Percentiles rank a stretch among this genome's conserved stretches.
Evolutionary conservation across 2,888 invertebrate species (phyloP).

Genomic region (Calameuta pallipes): DNA sequence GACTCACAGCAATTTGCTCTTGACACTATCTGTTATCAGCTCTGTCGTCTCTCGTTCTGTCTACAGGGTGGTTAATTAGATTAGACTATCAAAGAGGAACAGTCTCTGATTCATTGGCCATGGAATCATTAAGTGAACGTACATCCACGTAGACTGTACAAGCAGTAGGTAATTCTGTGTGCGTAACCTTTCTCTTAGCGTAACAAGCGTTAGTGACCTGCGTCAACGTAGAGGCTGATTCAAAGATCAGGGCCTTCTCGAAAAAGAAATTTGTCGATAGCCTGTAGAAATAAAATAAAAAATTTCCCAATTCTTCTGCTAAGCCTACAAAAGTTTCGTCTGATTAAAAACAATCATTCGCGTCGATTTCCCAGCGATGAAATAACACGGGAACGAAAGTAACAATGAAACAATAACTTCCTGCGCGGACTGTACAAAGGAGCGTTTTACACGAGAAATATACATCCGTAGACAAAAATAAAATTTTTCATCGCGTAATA

Average conservation of each 20-base stretch:
- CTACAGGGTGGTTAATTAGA: background rate
- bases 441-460: background rate
- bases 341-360: background rate
- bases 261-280: background rate
- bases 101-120: background rate
- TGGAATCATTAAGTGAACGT: background rate
- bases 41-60: background rate
- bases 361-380: background rate
- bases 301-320: background rate
- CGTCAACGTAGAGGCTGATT: background rate
- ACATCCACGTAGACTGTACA: background rate
- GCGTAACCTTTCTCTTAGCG: background rate
- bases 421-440: background rate
- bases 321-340: background rate
- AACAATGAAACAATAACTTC: background rate
- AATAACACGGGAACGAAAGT: background rate
- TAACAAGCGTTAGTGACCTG: background rate
- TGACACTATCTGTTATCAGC: background rate
- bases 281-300: background rate
- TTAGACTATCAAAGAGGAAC: background rate
- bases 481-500: background rate
- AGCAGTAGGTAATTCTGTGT: background rate
- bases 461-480: background rate
- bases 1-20: background rate
- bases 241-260: background rate